A percentile compares a stretch with the other conserved stretches of the same genome.
Evolutionary conservation across 2,797 vertebrate genomes (phyloP).

Genomic region (Malacoctenus gilli): DNA sequence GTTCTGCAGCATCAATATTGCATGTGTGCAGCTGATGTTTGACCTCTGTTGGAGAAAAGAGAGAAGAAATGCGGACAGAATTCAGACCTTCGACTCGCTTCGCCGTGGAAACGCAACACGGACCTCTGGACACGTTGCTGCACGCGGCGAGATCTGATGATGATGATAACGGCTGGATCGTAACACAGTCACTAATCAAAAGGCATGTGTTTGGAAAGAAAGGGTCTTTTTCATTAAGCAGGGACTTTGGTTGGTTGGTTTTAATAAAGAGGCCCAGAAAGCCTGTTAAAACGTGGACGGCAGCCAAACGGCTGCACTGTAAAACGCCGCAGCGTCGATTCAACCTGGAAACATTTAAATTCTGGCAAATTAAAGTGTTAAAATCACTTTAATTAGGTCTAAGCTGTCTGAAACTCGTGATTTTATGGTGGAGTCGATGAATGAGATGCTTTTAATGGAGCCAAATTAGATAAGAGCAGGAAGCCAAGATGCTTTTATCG

Average conservation of each 20-base stretch:
- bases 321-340: too few species aligned
- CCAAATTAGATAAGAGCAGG: too few species aligned
- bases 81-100: background rate
- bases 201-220: background rate
- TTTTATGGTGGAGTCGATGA: too few species aligned
- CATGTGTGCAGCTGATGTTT: background rate
- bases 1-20: conserved; percentile 3
- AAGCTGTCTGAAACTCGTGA: too few species aligned
- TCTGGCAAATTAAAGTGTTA: too few species aligned
- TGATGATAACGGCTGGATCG: background rate
- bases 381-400: too few species aligned
- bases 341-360: too few species aligned
- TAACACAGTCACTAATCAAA: background rate
- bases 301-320: background rate
- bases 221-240: background rate
- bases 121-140: background rate
- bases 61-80: background rate
- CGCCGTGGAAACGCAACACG: too few species aligned
- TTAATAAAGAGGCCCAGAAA: background rate
- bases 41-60: background rate
- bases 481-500: too few species aligned
- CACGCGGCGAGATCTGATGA: background rate
- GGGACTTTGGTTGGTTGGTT: background rate
- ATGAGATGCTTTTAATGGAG: too few species aligned
- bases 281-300: background rate